Conservation (phyloP, 2,797 vertebrate species). For the Oceanodroma leucorhoa region DNA sequence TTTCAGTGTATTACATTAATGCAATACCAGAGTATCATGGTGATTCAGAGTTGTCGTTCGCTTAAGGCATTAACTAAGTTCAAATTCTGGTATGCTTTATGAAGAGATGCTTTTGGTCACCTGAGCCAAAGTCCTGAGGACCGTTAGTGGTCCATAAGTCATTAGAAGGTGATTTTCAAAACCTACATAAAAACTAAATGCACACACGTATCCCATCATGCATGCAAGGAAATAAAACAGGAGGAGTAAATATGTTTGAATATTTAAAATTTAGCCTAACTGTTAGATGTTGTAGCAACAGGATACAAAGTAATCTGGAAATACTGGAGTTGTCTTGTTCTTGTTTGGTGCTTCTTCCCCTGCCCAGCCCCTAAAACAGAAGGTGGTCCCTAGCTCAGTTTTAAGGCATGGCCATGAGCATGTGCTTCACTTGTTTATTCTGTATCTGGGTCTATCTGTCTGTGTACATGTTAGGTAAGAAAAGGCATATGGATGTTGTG, state of each 20-base stretch:
- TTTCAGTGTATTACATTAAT: not conserved
- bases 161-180: not conserved
- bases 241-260: not conserved
- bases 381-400: not conserved
- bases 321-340: not conserved
- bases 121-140: not conserved
- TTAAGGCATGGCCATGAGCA: not conserved
- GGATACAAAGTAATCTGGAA: not conserved
- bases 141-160: not conserved
- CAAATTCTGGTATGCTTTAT: not conserved
- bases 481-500: not conserved
- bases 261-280: not conserved
- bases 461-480: not conserved
- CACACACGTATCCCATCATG: fast-evolving
- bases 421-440: not conserved
- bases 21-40: not conserved
- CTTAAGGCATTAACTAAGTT: not conserved
- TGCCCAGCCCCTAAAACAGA: not conserved
- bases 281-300: not conserved
- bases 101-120: not conserved
- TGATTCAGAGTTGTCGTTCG: not conserved
- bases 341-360: not conserved
- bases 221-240: not conserved
- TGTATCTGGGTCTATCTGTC: not conserved
- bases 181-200: not conserved